phyloP scores from a whole-genome alignment of 2,888 invertebrate genomes.

The Drosophila flavopinicola region DNA sequence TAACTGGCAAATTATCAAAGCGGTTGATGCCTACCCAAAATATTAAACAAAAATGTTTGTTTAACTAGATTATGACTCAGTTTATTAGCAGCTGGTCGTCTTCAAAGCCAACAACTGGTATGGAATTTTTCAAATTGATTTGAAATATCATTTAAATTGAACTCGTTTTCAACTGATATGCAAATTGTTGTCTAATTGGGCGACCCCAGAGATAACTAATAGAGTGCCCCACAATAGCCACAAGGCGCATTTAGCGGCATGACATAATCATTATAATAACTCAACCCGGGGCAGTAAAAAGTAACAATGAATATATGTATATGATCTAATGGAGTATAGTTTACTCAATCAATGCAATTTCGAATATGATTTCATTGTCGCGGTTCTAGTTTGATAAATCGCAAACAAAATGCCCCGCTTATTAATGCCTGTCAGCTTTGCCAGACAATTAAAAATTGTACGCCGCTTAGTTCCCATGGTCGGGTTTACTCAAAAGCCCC shows the following conservation, averaged over 20 bases:
- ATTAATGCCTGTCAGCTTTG: slow-evolving; percentile 52
- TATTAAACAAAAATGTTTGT: not conserved
- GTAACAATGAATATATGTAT: slow-evolving; percentile 28
- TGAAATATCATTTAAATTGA: slow-evolving; percentile 61
- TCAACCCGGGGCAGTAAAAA: slow-evolving; percentile 12
- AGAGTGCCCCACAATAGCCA: slow-evolving; percentile 4
- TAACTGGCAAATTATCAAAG: not conserved
- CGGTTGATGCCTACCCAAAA: not conserved
- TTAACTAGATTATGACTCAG: slow-evolving; percentile 18
- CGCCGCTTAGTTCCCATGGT: slow-evolving; percentile 38
- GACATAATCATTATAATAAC: slow-evolving; percentile 55
- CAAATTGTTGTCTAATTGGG: slow-evolving; percentile 61
- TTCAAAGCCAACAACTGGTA: slow-evolving; percentile 8
- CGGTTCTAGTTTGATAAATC: slow-evolving; percentile 32
- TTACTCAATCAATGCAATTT: slow-evolving; percentile 72
- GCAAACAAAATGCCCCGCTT: slow-evolving; percentile 34
- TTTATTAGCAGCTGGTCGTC: not conserved
- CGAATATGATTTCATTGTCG: slow-evolving; percentile 66
- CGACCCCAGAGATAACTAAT: slow-evolving; percentile 32
- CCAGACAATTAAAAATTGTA: slow-evolving; percentile 46
- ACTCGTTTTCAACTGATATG: slow-evolving; percentile 67
- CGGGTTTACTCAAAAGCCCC: not conserved
- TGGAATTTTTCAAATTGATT: slow-evolving; percentile 13
- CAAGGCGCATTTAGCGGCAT: slow-evolving; percentile 34
- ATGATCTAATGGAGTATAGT: slow-evolving; percentile 67